These are phyloP conservation scores for Rhinogobio ventralis DNA, from an alignment of 2,797 vertebrate species.

Conservation along the genomic window DNA sequence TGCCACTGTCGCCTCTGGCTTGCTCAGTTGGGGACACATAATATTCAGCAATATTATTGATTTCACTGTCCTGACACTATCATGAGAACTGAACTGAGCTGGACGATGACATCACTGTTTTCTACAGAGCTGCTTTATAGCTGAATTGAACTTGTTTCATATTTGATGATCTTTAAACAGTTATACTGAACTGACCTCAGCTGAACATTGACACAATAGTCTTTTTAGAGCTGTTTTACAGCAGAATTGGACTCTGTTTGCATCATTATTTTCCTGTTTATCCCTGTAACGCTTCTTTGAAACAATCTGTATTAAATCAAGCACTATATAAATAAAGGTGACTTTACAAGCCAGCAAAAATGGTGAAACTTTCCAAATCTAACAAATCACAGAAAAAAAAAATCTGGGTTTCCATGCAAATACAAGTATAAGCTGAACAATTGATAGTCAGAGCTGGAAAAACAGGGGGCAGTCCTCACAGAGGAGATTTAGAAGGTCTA, in stretches of 20 bases:
- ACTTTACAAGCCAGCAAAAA: not conserved
- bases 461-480: not conserved
- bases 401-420: not conserved
- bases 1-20: not conserved
- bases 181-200: too few relatives aligned
- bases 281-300: not conserved
- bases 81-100: too few relatives aligned
- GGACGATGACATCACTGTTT: too few relatives aligned
- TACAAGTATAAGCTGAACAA: not conserved
- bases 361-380: not conserved
- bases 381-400: not conserved
- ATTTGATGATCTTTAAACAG: too few relatives aligned
- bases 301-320: not conserved
- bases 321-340: not conserved
- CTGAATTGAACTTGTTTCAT: not conserved
- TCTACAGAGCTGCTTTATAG: too few relatives aligned
- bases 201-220: too few relatives aligned
- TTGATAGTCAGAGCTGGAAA: not conserved
- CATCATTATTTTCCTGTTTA: not conserved
- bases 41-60: not conserved
- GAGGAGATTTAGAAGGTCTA: not conserved
- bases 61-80: not conserved
- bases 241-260: too few relatives aligned
- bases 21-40: not conserved
- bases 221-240: too few relatives aligned